These are phyloP conservation scores for Coelopa frigida DNA, from an alignment of 1,140 invertebrate genomes.

Conservation along the genomic window DNA sequence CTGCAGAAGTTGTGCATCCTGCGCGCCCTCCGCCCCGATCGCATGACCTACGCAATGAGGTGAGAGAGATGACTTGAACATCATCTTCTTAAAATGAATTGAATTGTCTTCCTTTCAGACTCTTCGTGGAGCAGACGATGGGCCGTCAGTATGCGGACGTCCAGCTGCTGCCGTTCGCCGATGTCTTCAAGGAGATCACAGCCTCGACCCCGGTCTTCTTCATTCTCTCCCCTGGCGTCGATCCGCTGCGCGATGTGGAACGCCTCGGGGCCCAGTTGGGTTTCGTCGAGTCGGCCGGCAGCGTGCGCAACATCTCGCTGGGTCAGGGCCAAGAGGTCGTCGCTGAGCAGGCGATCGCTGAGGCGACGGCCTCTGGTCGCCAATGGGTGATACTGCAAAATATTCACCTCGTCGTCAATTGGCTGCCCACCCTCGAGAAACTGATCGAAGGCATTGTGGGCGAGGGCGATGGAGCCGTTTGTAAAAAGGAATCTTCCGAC, in stretches of 20 bases:
- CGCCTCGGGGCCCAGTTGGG: conserved; percentile 67
- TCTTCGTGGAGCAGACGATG: conserved; percentile 80
- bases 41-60: conserved; percentile 39
- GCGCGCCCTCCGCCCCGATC: conserved; percentile 79
- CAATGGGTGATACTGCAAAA: conserved; percentile 93
- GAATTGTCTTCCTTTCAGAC: conserved; percentile 26
- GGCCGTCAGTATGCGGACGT: conserved; percentile 76
- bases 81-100: too few species aligned
- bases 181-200: conserved; percentile 81
- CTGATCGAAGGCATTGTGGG: conserved; percentile 62
- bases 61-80: conserved; percentile 10
- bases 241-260: conserved; percentile 87
- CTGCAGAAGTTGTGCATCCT: conserved; percentile 89
- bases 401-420: conserved; percentile 85
- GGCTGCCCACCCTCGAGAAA: conserved; percentile 84
- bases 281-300: conserved; percentile 70
- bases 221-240: conserved; percentile 90
- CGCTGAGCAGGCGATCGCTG: conserved; percentile 76
- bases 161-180: conserved; percentile 68
- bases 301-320: conserved; percentile 87
- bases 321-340: conserved; percentile 92
- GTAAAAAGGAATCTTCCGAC: conserved; percentile 46
- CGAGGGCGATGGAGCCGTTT: conserved; percentile 47
- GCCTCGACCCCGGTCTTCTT: conserved; percentile 86
- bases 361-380: conserved; percentile 68